Evolutionary conservation across 1,140 invertebrate species (phyloP).

Genomic region (Scaptomyza hsui): DNA sequence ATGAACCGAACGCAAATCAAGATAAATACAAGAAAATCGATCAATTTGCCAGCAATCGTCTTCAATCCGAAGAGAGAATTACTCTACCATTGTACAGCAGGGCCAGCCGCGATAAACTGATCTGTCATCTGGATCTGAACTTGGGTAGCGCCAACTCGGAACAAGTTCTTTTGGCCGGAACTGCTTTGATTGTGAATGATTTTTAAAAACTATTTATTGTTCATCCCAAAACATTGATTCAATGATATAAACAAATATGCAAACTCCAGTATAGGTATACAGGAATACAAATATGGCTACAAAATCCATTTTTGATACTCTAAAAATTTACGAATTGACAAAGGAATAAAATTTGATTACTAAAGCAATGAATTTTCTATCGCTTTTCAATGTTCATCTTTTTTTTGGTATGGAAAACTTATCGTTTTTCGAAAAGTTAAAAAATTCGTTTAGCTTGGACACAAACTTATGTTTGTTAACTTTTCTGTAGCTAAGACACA

Average conservation of each 20-base stretch:
- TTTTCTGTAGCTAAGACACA: no score
- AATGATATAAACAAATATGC: background rate
- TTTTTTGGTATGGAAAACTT: no score
- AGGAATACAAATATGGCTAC: background rate
- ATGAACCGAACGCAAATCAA: background rate
- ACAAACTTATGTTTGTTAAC: no score
- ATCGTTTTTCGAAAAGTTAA: no score
- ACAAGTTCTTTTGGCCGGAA: constrained; percentile 72
- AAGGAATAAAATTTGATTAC: no score
- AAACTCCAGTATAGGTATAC: constrained; percentile 14
- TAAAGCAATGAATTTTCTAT: no score
- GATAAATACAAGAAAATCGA: constrained; percentile 37
- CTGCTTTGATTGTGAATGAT: constrained; percentile 75
- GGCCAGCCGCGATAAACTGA: constrained; percentile 59
- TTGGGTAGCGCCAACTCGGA: constrained; percentile 41
- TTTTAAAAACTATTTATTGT: constrained; percentile 40
- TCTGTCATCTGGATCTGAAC: constrained; percentile 67
- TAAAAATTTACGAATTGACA: background rate
- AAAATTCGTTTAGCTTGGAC: no score
- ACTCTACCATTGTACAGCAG: constrained; percentile 69
- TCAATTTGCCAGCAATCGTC: constrained; percentile 13
- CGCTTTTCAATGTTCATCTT: no score
- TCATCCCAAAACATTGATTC: constrained; percentile 30
- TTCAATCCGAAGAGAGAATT: constrained; percentile 12
- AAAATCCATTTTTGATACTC: constrained; percentile 10